Evolutionary conservation across 2,888 invertebrate species (phyloP).

Genomic region (Chaetogeoica ovagalla): DNA sequence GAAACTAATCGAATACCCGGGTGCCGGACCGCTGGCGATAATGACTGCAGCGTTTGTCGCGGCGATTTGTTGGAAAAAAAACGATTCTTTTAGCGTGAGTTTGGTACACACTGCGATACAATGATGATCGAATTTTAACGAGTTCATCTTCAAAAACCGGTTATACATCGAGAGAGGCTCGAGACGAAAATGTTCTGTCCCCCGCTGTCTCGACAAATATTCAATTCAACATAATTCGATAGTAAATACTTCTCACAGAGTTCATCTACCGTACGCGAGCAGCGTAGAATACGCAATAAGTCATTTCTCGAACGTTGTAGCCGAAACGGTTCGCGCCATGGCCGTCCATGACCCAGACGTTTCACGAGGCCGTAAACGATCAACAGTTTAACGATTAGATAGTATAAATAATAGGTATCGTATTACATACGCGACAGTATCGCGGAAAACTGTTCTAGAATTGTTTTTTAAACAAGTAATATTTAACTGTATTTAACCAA

Average conservation of each 20-base stretch:
- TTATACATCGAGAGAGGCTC: background rate
- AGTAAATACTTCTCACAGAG: background rate
- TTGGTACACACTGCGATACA: background rate
- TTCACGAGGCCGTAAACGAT: too few relatives aligned
- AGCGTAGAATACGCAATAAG: too few relatives aligned
- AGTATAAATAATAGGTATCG: too few relatives aligned
- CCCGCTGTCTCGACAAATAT: background rate
- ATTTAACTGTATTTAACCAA: too few relatives aligned
- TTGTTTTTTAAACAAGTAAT: too few relatives aligned
- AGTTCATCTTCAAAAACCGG: background rate
- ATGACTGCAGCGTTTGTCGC: slow-evolving; percentile 65
- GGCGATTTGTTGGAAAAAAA: slow-evolving; percentile 63
- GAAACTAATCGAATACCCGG: slow-evolving; percentile 64
- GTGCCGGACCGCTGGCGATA: slow-evolving; percentile 68
- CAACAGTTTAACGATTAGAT: too few relatives aligned
- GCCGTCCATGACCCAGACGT: too few relatives aligned
- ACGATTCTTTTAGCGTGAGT: slow-evolving; percentile 37
- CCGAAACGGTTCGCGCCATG: too few relatives aligned
- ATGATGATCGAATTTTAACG: background rate
- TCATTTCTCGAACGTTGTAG: too few relatives aligned
- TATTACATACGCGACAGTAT: too few relatives aligned
- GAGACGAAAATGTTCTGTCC: background rate
- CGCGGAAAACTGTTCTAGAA: too few relatives aligned
- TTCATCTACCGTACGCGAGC: too few relatives aligned
- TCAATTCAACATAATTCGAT: background rate